These are phyloP conservation scores for Sinohyriopsis cumingii DNA, from an alignment of 2,888 invertebrate species.

Conservation along the genomic window DNA sequence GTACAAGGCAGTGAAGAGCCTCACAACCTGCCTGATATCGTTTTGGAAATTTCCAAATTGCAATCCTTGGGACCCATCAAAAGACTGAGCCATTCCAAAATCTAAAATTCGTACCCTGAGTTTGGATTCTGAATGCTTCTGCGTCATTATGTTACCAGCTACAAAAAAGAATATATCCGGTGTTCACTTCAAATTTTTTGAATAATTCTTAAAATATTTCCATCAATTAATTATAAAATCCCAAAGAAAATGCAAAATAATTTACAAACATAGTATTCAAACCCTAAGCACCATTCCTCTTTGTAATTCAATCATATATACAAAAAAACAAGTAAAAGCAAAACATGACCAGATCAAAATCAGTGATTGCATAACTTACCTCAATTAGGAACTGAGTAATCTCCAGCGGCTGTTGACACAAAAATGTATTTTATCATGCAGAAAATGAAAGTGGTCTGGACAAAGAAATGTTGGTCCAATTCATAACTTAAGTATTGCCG, in stretches of 20 bases:
- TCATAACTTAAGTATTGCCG: no score
- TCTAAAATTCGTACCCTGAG: conserved; percentile 50
- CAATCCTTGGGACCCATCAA: conserved; percentile 16
- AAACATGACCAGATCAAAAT: no score
- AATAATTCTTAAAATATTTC: neutral
- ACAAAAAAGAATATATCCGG: conserved; percentile 3
- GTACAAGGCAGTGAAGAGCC: conserved; percentile 52
- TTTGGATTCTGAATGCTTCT: conserved; percentile 22
- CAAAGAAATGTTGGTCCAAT: no score
- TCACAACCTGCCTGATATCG: conserved; percentile 44
- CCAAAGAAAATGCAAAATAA: neutral
- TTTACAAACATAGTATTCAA: neutral
- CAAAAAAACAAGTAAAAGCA: no score
- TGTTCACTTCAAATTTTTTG: neutral
- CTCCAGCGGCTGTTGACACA: no score
- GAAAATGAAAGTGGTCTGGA: no score
- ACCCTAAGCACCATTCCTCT: neutral
- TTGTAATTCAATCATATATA: neutral
- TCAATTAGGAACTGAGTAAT: no score
- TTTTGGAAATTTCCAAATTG: conserved; percentile 23
- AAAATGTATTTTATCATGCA: no score
- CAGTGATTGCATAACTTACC: no score
- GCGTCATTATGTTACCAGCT: conserved; percentile 57
- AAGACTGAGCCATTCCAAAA: conserved; percentile 44
- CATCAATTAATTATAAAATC: neutral